Base-by-base conservation (phyloP, 2,797 vertebrate genomes). In the Numenius phaeopus region DNA sequence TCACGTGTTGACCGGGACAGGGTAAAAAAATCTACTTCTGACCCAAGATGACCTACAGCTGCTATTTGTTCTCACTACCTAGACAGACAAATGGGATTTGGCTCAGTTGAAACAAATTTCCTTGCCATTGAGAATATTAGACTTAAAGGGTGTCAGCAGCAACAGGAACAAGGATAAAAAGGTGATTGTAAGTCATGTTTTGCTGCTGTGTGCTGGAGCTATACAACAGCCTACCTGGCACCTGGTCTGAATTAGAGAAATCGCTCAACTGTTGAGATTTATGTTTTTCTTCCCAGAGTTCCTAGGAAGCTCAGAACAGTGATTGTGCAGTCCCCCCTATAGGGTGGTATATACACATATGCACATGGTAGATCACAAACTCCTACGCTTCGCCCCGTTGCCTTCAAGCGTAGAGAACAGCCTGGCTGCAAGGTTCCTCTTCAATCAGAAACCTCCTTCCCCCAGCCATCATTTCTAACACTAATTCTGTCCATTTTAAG, bases 21-120 rank as follows among this genome's bases (percentile, higher is more conserved):
- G n/a, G 75, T 95, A 92, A 96, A 96, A 95, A 95, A 92, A 90
- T 59, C 34, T 91, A 23, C 44, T 92, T 73, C 55, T 82, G 80
- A 70, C 76, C 52, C 50, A 82, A 78, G 69, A 88, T 70, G 66
- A 96, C 88, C 54, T 90, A 82, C 59, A 94, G 55, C 66, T 82
- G 69, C 27, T 69, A 92, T 94, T 83, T 94, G 62, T 85, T 97
- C 81, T 87, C 57, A 75, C 78, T 39, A 11, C 59, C 42, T 58
- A 86, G 67, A 80, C 52, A 79, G 66, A 66, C 34, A 89, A 95
- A 94, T 66, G 46, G 59, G 58, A 92, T 65, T 94, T 90, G 71
- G 58, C 65, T 90, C 82, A 69, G 57, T 55, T 61, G 82, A 81
- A 94, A 88, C 69, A 87, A 72, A 86, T 95, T 88, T 92, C 69